Evolutionary conservation across 2,888 invertebrate genomes (phyloP), one percentile per base, ranked within the genome.

Genomic region (Tenthredo livida): DNA sequence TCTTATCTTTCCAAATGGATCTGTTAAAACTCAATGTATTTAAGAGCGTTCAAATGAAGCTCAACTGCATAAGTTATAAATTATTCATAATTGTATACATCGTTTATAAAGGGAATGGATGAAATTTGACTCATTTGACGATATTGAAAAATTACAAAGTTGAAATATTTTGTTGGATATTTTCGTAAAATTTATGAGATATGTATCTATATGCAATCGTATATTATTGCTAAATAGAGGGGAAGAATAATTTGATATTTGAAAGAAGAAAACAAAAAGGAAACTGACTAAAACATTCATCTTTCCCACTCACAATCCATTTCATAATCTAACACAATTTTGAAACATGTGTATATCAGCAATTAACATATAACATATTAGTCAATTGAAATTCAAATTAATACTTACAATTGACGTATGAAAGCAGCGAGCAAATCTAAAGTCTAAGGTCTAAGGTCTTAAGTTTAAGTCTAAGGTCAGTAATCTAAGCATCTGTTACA

Each of bases 101-200:
- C 77, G 17, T 29, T 29, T 61, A 40, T 40, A 80, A 40, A 61
- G 17, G 9, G 21, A 61, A 33, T 40, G 2, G 17, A 40, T 37
- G 12, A 61, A 61, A 61, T 80, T 54, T 54, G 2, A 17, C 40
- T 58, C 61, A 54, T n/a, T 54, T 21, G 37, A 61, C 21, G 40
- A 73, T 67, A 67, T 50, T 50, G 29, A 50, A 17, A n/a, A 50
- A 43, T 43, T 21, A 21, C 2, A 73, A 73, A 73, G n/a, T 43
- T 43, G 21, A 73, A 73, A 73, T 73, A 73, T 73, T 73, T 21
- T 43, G 40, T 73, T 73, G 43, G 40, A 73, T 43, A 73, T 73
- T 43, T 73, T 43, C 43, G 21, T 40, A 73, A 12, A 73, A 73
- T 40, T 43, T 10, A 43, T 73, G 43, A 43, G 40, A 73, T 21